Base-by-base conservation (phyloP, 2,797 vertebrate species). In the Artibeus lituratus region DNA sequence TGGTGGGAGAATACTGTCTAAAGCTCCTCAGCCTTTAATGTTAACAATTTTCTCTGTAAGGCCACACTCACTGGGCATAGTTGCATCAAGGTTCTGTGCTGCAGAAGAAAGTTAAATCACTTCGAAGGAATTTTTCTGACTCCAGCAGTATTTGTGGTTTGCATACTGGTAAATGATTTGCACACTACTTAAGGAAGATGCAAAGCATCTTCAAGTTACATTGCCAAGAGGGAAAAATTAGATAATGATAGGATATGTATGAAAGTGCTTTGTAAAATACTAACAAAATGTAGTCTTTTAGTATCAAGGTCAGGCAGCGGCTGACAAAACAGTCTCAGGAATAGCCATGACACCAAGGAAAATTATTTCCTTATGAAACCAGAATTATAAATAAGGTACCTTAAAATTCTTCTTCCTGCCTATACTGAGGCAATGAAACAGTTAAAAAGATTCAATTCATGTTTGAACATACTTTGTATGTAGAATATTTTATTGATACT, bases 91-190 rank as follows among this genome's bases (percentile, higher is more conserved):
- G 81, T 74, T 32, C 83, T 8, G 21, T n/a, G 1, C 53, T 59
- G 14, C 44, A n/a, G 87, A 12, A 91, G 87, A 73, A 96, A 95
- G 42, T 51, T 67, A 90, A 88, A 77, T 86, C 53, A 65, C 47
- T 94, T 84, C 93, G 84, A 87, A 86, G 87, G 84, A 91, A 74
- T 90, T 94, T 94, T 69, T 94, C 93, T 87, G 81, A 90, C 69
- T 94, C 70, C 22, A 65, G 37, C 12, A 77, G 47, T 84, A 51
- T 62, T 87, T 81, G 18, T 62, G 53, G 85, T 96, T 94, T 83
- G 62, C 84, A 74, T 96, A 87, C 57, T 76, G 76, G 90, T 85
- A 91, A 93, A 69, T 73, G 76, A 97, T 96, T 93, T 97, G 94
- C 90, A 96, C 65, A 70, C 90, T 87, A 83, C 53, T 94, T 89